Conservation (phyloP, 2,113 vertebrate genomes). For the Charina bottae region DNA sequence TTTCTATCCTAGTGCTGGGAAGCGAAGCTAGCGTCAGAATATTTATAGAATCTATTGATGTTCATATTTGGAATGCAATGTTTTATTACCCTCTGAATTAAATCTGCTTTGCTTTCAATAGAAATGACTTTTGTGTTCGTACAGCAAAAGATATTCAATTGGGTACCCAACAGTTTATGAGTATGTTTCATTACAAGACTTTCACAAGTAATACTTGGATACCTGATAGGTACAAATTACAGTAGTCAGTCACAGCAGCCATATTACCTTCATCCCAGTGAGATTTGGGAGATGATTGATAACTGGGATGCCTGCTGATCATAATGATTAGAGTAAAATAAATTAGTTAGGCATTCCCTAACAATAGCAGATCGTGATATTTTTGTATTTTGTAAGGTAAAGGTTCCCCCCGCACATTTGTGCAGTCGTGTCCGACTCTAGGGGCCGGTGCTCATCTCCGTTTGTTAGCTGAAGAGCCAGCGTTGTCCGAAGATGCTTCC, state of each 20-base stretch:
- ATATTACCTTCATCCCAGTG: conserved; percentile 54
- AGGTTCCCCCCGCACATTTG: too few relatives aligned
- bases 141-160: conserved; percentile 37
- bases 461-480: too few relatives aligned
- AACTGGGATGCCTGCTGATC: conserved; percentile 63
- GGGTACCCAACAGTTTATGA: conserved; percentile 45
- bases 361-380: conserved; percentile 46
- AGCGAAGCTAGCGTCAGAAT: conserved; percentile 43
- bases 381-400: too few relatives aligned
- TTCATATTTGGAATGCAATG: conserved; percentile 38
- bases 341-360: conserved; percentile 59
- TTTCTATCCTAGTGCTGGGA: conserved; percentile 42
- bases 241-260: conserved; percentile 50
- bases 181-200: conserved; percentile 56
- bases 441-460: too few relatives aligned
- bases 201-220: conserved; percentile 59
- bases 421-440: too few relatives aligned
- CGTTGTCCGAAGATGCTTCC: too few relatives aligned
- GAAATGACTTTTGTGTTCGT: conserved; percentile 42
- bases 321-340: conserved; percentile 68
- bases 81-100: conserved; percentile 45
- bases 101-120: conserved; percentile 32
- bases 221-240: conserved; percentile 65
- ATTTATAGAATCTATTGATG: conserved; percentile 44
- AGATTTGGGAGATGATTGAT: conserved; percentile 66